Base-by-base conservation (phyloP, 2,113 vertebrate species). In the Podilymbus podiceps region DNA sequence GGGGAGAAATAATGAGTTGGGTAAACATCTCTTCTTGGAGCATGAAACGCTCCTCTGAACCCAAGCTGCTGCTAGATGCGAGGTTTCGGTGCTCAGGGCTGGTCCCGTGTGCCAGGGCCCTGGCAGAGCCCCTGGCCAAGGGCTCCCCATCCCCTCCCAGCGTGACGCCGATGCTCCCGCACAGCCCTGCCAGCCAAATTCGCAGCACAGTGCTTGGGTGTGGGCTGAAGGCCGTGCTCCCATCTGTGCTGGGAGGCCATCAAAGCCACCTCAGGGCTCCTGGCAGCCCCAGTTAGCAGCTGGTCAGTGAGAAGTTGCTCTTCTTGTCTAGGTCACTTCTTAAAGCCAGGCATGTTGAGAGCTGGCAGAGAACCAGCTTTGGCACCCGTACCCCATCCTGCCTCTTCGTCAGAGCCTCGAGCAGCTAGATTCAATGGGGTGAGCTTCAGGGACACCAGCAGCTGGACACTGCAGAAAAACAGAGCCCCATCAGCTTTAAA, bases 41-140 rank as follows among this genome's bases (percentile, higher is more conserved):
- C 27, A 49, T 18, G 11, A 67, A 88, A 33, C 0, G 1, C n/a
- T 67, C 56, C 50, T 59, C 28, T 38, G 10, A 68, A 58, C 12
- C 53, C 19, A 19, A 21, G 30, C 24, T 4, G 4, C n/a, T 17
- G 16, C 30, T n/a, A 59, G 50, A 17, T 28, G 24, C 1, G 9
- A 84, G 33, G 19, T 53, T 55, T 64, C 59, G 30, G 16, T 44
- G 50, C 50, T 64, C 5, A 6, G 56, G 20, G 23, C 27, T 88
- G 2, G 1, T 33, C 19, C 58, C 55, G 49, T 55, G 52, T 35
- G 28, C 19, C 30, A 52, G 38, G 30, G 23, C 22, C 8, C 8
- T 0, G 0, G 24, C 49, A 75, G 21, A 88, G 8, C 35, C 7
- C 27, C 6, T 4, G 28, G 21, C 14, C 0, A 0, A 56, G 42